These are phyloP conservation scores for Leptinotarsa haldemani DNA, from an alignment of 2,888 invertebrate genomes.

Conservation along the genomic window DNA sequence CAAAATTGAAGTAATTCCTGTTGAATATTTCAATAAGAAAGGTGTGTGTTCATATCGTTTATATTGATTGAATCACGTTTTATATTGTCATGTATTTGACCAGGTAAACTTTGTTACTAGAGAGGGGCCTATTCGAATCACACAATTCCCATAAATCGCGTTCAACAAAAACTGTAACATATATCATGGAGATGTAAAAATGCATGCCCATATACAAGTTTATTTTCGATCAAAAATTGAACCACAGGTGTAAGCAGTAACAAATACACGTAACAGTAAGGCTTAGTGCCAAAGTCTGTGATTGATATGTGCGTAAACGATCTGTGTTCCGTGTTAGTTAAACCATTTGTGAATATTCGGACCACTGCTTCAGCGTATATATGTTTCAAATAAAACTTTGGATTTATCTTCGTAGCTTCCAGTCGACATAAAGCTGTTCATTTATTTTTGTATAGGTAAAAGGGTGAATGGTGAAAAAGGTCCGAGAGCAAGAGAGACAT, in stretches of 20 bases:
- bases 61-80: too few relatives aligned
- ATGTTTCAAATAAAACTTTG: constrained; percentile 19
- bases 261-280: constrained; percentile 40
- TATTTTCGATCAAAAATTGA: not conserved
- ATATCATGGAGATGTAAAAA: not conserved
- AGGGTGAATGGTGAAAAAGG: not conserved
- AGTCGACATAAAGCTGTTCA: constrained; percentile 17
- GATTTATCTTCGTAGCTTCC: constrained; percentile 22
- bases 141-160: too few relatives aligned
- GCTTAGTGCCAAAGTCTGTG: constrained; percentile 52
- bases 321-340: constrained; percentile 56
- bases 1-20: too few relatives aligned
- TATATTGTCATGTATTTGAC: too few relatives aligned
- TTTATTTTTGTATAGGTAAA: constrained; percentile 20
- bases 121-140: too few relatives aligned
- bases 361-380: constrained; percentile 32
- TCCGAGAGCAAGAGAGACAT: not conserved
- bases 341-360: constrained; percentile 61
- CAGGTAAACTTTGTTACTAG: too few relatives aligned
- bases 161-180: not conserved
- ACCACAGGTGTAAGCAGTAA: constrained; percentile 13
- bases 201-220: not conserved
- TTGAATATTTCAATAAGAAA: too few relatives aligned
- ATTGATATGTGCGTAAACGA: constrained; percentile 55
- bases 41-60: too few relatives aligned